Base-by-base conservation (phyloP, 2,797 vertebrate species). In the Sebastes hubbsi region DNA sequence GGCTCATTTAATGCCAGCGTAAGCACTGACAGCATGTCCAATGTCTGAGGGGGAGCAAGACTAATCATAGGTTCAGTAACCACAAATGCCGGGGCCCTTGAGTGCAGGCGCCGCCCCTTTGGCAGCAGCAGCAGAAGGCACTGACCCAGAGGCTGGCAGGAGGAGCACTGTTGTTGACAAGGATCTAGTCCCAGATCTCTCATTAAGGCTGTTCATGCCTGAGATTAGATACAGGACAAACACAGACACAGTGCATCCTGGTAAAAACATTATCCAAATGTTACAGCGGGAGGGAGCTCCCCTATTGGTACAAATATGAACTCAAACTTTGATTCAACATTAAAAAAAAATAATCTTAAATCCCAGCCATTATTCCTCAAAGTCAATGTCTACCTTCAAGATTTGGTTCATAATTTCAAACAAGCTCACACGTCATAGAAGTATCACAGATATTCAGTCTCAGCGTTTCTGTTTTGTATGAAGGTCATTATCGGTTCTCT, bases 201-300 rank as follows among this genome's bases (percentile, higher is more conserved):
- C 90, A 94, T 94, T 95, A 93, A 78, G 87, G 84, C 81, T 82
- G 78, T 85, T 92, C 90, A 90, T 89, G 90, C 81, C 78, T 83
- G 89, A 87, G 88, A 93, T 91, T 90, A 90, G 89, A 88, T 84
- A 78, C 73, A 84, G 70, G 85, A 66, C 75, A 85, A 85, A 77
- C 80, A 81, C 49, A 79, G 36, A 82, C 82, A 82, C 81, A 85
- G 70, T 38, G 75, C 73, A 75, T 82, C 78, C 58, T 87, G 81
- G 27, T 56, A 77, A 81, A 84, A 84, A 82, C 72, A 82, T 78
- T 84, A 87, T 30, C 80, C 69, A 24, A 72, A 67, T 46, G 77
- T 70, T 73, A 18, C 46, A 65, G 56, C 55, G 56, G 4, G 65
- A 75, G 24, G 61, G 77, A 88, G 91, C 87, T 83, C 90, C 90